Evolutionary conservation across 2,888 invertebrate species (phyloP).

Genomic region (Drosophila aldrichi): DNA sequence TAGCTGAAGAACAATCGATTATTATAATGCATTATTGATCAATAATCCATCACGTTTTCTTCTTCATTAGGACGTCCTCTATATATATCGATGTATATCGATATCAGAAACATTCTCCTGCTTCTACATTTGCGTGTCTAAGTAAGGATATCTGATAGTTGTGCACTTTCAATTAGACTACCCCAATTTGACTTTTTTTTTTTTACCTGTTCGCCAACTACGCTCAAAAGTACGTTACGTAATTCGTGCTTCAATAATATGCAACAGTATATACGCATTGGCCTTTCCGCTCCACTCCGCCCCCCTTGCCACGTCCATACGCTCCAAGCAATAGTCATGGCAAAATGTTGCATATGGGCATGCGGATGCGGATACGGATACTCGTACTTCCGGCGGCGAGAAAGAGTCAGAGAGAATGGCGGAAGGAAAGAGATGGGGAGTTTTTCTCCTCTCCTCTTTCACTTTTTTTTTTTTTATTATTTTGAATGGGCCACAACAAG

Average conservation of each 20-base stretch:
- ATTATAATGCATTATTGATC: too few relatives aligned
- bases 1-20: not conserved
- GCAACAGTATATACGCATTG: slow-evolving; percentile 13
- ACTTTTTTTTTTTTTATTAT: slow-evolving; percentile 4
- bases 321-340: slow-evolving; percentile 36
- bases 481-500: slow-evolving; percentile 67
- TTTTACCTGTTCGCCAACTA: not conserved
- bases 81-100: too few relatives aligned
- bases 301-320: not conserved
- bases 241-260: slow-evolving; percentile 22
- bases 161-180: not conserved
- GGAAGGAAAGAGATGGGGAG: not conserved
- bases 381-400: slow-evolving; percentile 43
- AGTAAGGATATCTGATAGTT: not conserved
- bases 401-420: slow-evolving; percentile 4
- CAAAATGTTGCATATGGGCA: slow-evolving; percentile 11
- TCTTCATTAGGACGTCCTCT: too few relatives aligned
- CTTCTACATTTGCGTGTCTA: too few relatives aligned
- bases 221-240: slow-evolving; percentile 17
- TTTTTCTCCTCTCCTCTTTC: not conserved
- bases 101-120: too few relatives aligned
- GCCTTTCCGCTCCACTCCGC: not conserved
- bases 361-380: slow-evolving; percentile 48
- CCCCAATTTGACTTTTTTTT: not conserved
- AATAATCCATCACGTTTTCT: too few relatives aligned